A percentile compares a stretch with the other conserved stretches of the same genome.
Evolutionary conservation across 1,140 invertebrate species (phyloP).

Genomic region (Drosophila eugracilis): DNA sequence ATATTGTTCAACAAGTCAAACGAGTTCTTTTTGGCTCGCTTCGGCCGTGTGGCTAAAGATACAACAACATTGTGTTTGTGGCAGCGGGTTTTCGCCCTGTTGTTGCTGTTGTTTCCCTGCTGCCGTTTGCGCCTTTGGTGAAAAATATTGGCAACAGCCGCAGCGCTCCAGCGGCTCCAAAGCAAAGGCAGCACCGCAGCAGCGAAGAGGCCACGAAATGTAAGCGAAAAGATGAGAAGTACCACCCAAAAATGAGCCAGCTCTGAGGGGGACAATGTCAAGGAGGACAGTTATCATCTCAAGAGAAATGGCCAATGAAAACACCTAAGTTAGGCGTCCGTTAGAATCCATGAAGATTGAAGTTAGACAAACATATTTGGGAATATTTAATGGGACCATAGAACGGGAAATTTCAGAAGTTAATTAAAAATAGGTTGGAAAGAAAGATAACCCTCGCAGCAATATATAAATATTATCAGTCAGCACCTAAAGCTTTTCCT

Average conservation of each 20-base stretch:
- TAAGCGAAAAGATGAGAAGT: conserved; percentile 45
- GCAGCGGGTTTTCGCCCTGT: conserved; percentile 61
- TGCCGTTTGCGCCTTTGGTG: conserved; percentile 78
- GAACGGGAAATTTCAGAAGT: no score
- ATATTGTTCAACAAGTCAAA: conserved; percentile 84
- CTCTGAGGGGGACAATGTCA: conserved; percentile 27
- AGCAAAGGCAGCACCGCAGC: conserved; percentile 18
- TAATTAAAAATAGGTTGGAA: neutral
- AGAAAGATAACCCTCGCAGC: no score
- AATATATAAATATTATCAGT: no score
- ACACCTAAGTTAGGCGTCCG: neutral
- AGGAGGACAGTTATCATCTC: conserved; percentile 5
- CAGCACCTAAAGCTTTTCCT: no score
- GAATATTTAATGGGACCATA: no score
- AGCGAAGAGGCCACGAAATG: conserved; percentile 39
- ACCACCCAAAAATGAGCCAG: conserved; percentile 27
- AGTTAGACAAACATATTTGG: no score
- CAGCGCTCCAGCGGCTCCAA: conserved; percentile 24
- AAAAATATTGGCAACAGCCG: conserved; percentile 78
- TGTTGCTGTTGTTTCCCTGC: conserved; percentile 65
- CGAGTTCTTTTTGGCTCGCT: conserved; percentile 83
- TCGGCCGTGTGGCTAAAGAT: conserved; percentile 74
- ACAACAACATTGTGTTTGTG: conserved; percentile 58
- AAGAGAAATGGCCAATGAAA: neutral
- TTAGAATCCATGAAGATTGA: neutral